Conservation (phyloP, 2,797 vertebrate genomes). For the Cuniculus paca region DNA sequence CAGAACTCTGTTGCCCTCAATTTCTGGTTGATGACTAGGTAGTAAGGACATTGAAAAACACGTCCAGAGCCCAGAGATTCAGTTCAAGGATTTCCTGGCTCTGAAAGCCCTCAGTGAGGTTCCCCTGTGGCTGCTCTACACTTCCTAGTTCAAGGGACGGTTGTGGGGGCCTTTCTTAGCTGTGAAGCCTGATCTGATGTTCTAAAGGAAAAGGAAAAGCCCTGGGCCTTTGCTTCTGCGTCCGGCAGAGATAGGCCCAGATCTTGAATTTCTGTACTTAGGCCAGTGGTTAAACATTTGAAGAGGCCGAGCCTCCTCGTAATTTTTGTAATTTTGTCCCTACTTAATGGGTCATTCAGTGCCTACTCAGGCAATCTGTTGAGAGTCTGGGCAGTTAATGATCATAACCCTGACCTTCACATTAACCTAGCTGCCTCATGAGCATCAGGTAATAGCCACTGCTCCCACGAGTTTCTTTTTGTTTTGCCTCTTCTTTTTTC, state of each 20-base stretch:
- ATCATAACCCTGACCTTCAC: constrained; percentile 79
- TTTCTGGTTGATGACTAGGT: constrained; percentile 75
- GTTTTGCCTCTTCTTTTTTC: background rate
- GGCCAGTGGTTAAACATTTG: constrained; percentile 64
- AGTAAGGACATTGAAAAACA: constrained; percentile 82
- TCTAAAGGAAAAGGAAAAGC: constrained; percentile 21
- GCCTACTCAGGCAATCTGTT: constrained; percentile 76
- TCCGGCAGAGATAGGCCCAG: background rate
- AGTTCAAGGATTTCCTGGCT: constrained; percentile 73
- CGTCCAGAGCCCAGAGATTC: constrained; percentile 67
- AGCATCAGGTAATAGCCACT: constrained; percentile 79
- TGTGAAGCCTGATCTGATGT: background rate
- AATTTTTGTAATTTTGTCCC: constrained; percentile 78
- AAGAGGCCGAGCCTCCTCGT: constrained; percentile 65
- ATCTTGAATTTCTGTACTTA: constrained; percentile 49
- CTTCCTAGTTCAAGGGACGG: constrained; percentile 31
- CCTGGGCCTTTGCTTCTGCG: background rate
- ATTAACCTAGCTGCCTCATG: constrained; percentile 81
- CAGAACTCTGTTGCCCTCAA: constrained; percentile 43
- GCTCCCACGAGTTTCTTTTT: constrained; percentile 41
- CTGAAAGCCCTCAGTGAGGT: constrained; percentile 70
- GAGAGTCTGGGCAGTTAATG: constrained; percentile 79
- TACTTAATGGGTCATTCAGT: constrained; percentile 80
- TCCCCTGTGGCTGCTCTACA: background rate
- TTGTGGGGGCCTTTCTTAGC: background rate